phyloP scores from a whole-genome alignment of 2,888 invertebrate species.

The Poecilobothrus nobilitatus region DNA sequence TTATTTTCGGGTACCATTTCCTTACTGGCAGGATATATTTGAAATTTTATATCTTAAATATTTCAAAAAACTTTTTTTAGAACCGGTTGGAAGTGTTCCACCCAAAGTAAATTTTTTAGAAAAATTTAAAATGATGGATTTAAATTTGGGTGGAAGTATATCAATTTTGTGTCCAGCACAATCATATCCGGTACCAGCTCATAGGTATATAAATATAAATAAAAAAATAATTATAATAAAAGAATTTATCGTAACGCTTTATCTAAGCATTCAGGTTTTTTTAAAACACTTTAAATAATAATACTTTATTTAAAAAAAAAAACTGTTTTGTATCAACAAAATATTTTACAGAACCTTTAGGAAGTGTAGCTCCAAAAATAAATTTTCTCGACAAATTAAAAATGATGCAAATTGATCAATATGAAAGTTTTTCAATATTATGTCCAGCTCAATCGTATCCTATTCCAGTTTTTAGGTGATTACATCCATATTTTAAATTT shows the following conservation, averaged over 20 bases:
- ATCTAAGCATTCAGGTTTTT: conserved; percentile 23
- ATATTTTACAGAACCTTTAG: conserved; percentile 38
- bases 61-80: conserved; percentile 29
- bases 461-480: conserved; percentile 50
- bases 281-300: conserved; percentile 13
- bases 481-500: background rate
- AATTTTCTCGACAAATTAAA: conserved; percentile 42
- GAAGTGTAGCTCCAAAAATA: conserved; percentile 52
- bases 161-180: conserved; percentile 66
- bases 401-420: conserved; percentile 22
- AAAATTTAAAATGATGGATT: conserved; percentile 38
- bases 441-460: conserved; percentile 74
- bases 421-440: conserved; percentile 24
- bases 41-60: too few species aligned
- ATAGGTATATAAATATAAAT: conserved; percentile 41
- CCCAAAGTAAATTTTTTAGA: conserved; percentile 50
- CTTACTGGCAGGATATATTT: too few species aligned
- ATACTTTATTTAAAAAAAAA: conserved; percentile 14
- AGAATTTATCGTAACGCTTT: background rate
- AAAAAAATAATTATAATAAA: background rate
- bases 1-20: background rate
- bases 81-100: conserved; percentile 49
- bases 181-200: conserved; percentile 56
- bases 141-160: conserved; percentile 39
- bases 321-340: too few species aligned